These are phyloP conservation scores for Aplysia californica DNA, from an alignment of 1,140 invertebrate species.

Conservation along the genomic window DNA sequence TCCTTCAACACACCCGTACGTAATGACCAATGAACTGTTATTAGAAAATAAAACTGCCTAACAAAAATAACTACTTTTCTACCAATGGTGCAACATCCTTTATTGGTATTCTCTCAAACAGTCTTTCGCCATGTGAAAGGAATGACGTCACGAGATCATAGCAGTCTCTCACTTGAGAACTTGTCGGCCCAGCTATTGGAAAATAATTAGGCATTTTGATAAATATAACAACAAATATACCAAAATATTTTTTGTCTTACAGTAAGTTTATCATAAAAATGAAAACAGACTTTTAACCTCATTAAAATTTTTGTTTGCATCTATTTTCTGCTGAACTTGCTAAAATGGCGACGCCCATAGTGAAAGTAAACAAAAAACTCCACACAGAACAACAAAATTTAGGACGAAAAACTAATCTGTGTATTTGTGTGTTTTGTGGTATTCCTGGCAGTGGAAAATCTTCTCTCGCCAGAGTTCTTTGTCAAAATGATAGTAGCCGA, in stretches of 20 bases:
- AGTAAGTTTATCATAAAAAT: neutral
- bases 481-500: no score
- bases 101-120: neutral
- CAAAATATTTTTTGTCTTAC: neutral
- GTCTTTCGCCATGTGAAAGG: slow-evolving; percentile 34
- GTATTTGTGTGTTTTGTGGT: no score
- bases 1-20: no score
- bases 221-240: no score
- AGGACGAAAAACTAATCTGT: no score
- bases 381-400: no score
- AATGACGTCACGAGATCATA: slow-evolving; percentile 31
- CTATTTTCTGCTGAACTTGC: no score
- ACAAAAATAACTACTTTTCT: neutral
- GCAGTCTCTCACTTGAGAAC: neutral
- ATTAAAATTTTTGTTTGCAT: neutral
- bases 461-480: no score
- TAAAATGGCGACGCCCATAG: no score
- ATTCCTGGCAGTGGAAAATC: no score
- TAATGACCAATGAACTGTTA: neutral
- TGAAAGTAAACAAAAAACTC: no score
- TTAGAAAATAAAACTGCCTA: neutral
- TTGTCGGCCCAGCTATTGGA: no score
- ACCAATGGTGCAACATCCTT: neutral
- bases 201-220: neutral
- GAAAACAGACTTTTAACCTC: neutral